A percentile compares a stretch with the other conserved stretches of the same genome.
Conservation (phyloP, 2,888 invertebrate species). For the Argyresthia goedartella region DNA sequence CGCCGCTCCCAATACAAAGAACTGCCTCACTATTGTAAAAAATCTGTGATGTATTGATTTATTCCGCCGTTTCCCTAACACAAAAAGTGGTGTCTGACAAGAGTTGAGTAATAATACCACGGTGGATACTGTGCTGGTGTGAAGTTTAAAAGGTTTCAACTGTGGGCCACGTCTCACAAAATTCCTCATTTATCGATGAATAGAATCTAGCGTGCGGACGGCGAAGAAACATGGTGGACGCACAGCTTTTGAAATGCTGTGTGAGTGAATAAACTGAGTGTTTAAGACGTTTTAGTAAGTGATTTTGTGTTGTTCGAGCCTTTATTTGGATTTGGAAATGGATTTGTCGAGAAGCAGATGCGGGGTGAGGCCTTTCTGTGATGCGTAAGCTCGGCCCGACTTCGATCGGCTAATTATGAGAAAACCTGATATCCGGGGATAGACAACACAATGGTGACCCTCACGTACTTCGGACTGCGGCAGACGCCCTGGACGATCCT, state of each 20-base stretch:
- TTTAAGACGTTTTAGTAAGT: constrained; percentile 26
- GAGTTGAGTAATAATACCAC: constrained; percentile 22
- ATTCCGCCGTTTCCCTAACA: constrained; percentile 53
- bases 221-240: constrained; percentile 60
- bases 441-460: constrained; percentile 58
- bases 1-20: constrained; percentile 59
- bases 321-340: constrained; percentile 42
- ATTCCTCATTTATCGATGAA: constrained; percentile 69
- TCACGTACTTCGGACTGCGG: constrained; percentile 52
- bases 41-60: constrained; percentile 72
- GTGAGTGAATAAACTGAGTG: constrained; percentile 51
- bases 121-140: constrained; percentile 29
- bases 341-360: constrained; percentile 36
- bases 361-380: constrained; percentile 14
- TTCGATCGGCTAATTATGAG: constrained; percentile 37
- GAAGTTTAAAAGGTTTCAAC: constrained; percentile 31
- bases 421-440: constrained; percentile 14
- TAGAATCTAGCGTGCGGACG: constrained; percentile 58
- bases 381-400: constrained; percentile 13
- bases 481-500: constrained; percentile 65
- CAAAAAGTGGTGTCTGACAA: constrained; percentile 26
- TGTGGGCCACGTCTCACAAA: constrained; percentile 62
- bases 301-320: constrained; percentile 18
- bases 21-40: constrained; percentile 64
- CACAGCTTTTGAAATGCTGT: constrained; percentile 46